phyloP scores from a whole-genome alignment of 2,888 invertebrate species.

The Stenotaenia linearis region DNA sequence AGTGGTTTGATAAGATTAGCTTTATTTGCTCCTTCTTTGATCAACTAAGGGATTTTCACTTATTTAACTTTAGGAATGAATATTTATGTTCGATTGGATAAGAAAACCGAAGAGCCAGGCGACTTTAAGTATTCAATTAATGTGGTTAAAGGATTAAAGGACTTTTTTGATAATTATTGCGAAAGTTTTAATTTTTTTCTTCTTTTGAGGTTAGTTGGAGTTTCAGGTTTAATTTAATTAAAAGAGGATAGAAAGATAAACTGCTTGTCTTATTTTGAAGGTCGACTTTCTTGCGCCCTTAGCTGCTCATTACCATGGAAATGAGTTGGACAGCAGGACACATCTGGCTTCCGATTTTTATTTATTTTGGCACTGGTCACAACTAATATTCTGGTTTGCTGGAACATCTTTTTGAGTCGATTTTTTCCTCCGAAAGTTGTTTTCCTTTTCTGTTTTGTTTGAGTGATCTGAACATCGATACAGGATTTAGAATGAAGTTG shows the following conservation, averaged over 20 bases:
- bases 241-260: background rate
- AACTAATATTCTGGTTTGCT: background rate
- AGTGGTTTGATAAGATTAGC: background rate
- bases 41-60: background rate
- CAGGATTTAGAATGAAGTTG: too few relatives aligned
- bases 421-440: too few relatives aligned
- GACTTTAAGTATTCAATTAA: too few relatives aligned
- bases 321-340: background rate
- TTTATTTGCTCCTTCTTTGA: background rate
- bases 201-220: too few relatives aligned
- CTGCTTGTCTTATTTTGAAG: background rate
- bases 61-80: background rate
- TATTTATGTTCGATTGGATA: background rate
- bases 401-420: too few relatives aligned
- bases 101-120: background rate
- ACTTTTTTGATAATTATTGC: too few relatives aligned
- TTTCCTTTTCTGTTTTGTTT: too few relatives aligned
- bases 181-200: too few relatives aligned
- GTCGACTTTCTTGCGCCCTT: background rate
- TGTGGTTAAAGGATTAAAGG: too few relatives aligned
- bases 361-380: background rate
- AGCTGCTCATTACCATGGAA: background rate
- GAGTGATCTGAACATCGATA: too few relatives aligned
- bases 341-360: background rate
- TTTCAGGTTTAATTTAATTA: background rate